A percentile compares a stretch with the other conserved stretches of the same genome.
phyloP scores from a whole-genome alignment of 2,113 vertebrate genomes.

The Cervus canadensis region DNA sequence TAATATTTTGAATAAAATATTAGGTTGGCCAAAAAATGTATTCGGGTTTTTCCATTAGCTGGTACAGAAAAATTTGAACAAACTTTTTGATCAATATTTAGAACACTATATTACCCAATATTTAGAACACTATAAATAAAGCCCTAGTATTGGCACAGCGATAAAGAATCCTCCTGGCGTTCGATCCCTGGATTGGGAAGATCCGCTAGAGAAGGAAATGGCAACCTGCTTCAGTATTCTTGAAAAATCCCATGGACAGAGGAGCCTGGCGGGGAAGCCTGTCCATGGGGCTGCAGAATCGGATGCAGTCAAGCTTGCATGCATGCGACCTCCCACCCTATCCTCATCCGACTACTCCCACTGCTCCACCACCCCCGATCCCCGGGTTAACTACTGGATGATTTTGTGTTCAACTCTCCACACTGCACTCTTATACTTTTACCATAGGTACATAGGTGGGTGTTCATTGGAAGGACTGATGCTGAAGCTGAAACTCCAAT shows the following conservation, averaged over 20 bases:
- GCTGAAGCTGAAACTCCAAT: no score
- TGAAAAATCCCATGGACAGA: neutral
- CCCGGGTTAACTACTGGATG: neutral
- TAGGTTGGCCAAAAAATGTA: neutral
- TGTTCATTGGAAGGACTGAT: no score
- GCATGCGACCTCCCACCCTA: neutral
- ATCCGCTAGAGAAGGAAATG: neutral
- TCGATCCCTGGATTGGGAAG: neutral
- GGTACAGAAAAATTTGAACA: neutral
- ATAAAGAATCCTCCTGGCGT: neutral
- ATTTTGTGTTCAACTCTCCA: neutral
- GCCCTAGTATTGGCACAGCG: neutral
- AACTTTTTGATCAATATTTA: neutral
- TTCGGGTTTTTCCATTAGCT: neutral
- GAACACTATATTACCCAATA: neutral
- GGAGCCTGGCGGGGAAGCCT: neutral
- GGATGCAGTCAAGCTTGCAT: neutral
- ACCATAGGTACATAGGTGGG: neutral
- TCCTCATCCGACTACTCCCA: neutral
- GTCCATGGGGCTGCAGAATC: neutral
- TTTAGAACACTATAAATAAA: neutral
- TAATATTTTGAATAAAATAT: neutral
- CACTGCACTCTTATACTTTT: neutral
- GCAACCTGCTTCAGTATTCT: neutral
- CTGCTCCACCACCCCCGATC: neutral